Conservation (phyloP, 2,113 vertebrate species). For the Trinectes maculatus region DNA sequence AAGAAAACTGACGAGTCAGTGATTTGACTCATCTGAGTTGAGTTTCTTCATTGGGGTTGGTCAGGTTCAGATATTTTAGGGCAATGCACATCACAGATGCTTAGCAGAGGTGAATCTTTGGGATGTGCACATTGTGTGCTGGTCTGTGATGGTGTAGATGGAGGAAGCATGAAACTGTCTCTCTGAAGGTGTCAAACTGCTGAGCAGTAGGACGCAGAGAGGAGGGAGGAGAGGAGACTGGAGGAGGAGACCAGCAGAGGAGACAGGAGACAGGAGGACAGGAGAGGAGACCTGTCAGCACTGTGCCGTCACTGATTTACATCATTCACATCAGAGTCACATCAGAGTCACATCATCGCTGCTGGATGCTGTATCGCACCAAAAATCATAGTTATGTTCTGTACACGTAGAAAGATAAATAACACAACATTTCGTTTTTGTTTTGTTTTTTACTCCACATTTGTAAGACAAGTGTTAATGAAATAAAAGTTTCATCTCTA, state of each 20-base stretch:
- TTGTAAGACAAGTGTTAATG: background rate
- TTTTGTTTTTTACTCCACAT: conserved; percentile 4
- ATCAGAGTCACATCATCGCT: background rate
- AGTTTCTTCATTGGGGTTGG: conserved; percentile 9
- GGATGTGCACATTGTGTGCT: too few species aligned
- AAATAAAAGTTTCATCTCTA: conserved; percentile 32
- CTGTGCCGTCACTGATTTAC: conserved; percentile 39
- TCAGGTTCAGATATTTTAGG: conserved; percentile 18
- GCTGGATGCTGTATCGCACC: background rate
- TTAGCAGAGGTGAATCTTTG: conserved; percentile 9
- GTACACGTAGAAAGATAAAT: background rate
- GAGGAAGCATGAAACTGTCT: conserved; percentile 51
- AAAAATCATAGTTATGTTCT: background rate
- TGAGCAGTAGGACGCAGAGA: conserved; percentile 11
- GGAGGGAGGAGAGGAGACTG: conserved; percentile 32
- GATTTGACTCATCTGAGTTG: conserved; percentile 12
- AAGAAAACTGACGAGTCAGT: background rate
- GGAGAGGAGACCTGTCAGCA: conserved; percentile 35
- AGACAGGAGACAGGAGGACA: conserved; percentile 23
- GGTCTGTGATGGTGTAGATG: conserved; percentile 30
- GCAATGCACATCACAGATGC: conserved; percentile 34
- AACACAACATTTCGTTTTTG: background rate
- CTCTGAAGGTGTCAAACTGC: conserved; percentile 59
- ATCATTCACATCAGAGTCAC: conserved; percentile 42
- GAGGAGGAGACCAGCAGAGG: conserved; percentile 13